Conservation (phyloP, 2,888 invertebrate species). For the Chromoteleia sp. region DNA sequence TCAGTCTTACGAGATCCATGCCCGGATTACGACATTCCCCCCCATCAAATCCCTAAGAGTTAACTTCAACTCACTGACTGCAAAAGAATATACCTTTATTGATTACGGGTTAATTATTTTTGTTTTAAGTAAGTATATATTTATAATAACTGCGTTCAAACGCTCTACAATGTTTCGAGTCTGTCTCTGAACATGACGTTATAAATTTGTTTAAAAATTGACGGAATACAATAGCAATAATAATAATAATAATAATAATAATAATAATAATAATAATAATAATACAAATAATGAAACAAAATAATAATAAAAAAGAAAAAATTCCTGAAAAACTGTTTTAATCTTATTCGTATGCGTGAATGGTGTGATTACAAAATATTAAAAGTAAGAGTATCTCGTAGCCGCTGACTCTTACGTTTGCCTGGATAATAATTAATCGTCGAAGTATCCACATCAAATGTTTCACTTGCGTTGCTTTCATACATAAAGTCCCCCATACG, state of each 20-base stretch:
- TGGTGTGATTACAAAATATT: constrained; percentile 45
- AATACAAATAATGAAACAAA: constrained; percentile 9
- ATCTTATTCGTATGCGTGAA: constrained; percentile 19
- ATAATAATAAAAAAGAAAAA: constrained; percentile 3
- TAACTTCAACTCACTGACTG: constrained; percentile 5
- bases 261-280: no score
- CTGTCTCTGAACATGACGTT: not conserved
- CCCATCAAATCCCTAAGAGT: not conserved
- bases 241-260: no score
- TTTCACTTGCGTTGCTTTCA: constrained; percentile 50
- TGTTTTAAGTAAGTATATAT: constrained; percentile 8
- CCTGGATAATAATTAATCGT: constrained; percentile 63
- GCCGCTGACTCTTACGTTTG: constrained; percentile 31
- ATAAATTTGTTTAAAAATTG: no score
- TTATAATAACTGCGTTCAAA: constrained; percentile 19
- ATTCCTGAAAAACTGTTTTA: not conserved
- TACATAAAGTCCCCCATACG: constrained; percentile 61
- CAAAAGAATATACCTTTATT: constrained; percentile 11
- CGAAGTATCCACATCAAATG: constrained; percentile 72
- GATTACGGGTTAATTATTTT: constrained; percentile 4
- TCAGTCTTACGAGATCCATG: constrained; percentile 29
- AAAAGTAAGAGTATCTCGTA: constrained; percentile 14
- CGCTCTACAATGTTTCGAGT: constrained; percentile 8
- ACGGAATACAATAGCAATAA: no score
- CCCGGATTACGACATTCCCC: not conserved